Base-by-base conservation (phyloP, 2,113 vertebrate species). In the Brachypodius melanocephalos region DNA sequence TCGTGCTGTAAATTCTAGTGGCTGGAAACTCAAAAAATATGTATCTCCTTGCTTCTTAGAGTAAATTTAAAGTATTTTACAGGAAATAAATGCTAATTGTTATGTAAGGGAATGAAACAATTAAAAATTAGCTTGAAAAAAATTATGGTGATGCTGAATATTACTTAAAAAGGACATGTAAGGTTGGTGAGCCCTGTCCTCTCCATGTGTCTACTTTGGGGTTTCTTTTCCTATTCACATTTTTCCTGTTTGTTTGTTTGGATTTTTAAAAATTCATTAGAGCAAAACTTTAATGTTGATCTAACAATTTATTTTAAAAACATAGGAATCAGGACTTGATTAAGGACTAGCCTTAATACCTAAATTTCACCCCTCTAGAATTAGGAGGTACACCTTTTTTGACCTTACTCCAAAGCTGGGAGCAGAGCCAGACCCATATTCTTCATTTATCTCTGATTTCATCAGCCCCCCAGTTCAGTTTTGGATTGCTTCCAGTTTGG, bases 121-220 rank as follows among this genome's bases (percentile, higher is more conserved):
- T 19, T 51, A 22, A 31, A 17, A 45, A n/a, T 14, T 45, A 67
- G 1, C 28, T 18, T 71, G 45, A 16, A 83, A 78, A 82, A 75
- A 21, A 13, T 40, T 32, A 42, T 1, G 5, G 3, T 31, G 9
- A 21, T 57, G 13, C 8, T 72, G 2, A 52, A 54, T 34, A 16
- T 18, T 40, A 26, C 11, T 49, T 0, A 31, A 75, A 78, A 49
- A 52, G 5, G 10, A 61, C 2, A 6, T 20, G 5, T 31, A 45
- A 63, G 1, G 3, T 61, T n/a, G 79, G 4, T 45, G 19, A 78
- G 13, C 62, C 0, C 0, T 40, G 14, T 46, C 7, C 5, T 13
- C 22, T 54, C 20, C 4, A 31, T 36, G 6, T n/a, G 8, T 49
- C 3, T 79, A 18, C 13, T 46, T 74, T 20, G 10, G 5, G 6